These are phyloP conservation scores for Struthio camelus DNA, from an alignment of 2,113 vertebrate species.

Conservation along the genomic window DNA sequence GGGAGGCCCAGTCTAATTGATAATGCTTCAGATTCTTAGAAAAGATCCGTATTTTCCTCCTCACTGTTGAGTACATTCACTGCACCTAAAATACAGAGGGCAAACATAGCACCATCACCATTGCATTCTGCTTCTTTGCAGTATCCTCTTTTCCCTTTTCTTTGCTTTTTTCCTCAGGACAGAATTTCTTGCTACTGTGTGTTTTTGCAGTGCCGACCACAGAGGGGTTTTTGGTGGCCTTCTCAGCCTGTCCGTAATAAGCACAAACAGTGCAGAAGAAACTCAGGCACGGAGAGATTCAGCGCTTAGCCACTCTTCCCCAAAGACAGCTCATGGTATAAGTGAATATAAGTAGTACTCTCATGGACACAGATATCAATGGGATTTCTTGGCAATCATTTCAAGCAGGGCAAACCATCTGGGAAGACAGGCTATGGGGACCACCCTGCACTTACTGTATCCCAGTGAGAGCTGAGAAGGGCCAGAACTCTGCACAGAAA, in stretches of 20 bases:
- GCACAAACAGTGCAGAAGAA: accelerated
- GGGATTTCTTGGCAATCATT: neutral
- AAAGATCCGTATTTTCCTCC: neutral
- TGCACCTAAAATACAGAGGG: neutral
- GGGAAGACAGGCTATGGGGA: neutral
- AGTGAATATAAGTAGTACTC: neutral
- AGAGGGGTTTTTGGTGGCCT: accelerated
- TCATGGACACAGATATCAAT: neutral
- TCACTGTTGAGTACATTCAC: neutral
- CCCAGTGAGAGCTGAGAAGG: neutral
- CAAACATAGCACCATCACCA: neutral
- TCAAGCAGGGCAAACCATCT: neutral
- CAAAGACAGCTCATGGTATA: neutral
- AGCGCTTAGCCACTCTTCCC: neutral
- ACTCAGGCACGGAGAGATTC: neutral
- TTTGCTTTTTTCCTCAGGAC: neutral
- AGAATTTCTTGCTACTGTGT: neutral
- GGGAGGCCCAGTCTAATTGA: neutral
- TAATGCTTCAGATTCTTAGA: neutral
- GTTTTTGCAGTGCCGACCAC: neutral
- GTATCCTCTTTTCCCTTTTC: neutral
- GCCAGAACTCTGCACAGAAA: neutral
- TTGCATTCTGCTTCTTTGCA: neutral
- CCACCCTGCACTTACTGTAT: neutral
- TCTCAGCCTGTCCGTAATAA: neutral